Base-by-base conservation (phyloP, 2,888 invertebrate genomes). In the Salpingus planirostris region DNA sequence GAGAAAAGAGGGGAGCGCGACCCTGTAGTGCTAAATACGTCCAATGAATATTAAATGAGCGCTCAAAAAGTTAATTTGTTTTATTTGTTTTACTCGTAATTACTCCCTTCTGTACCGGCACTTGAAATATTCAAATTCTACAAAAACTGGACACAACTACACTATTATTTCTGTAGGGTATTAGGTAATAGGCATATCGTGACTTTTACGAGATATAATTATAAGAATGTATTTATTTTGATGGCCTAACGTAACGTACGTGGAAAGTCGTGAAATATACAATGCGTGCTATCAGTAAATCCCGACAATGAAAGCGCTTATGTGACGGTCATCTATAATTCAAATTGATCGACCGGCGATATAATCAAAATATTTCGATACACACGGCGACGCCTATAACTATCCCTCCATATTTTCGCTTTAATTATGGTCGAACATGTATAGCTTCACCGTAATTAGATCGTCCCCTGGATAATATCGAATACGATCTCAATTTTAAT, bases 1-100 rank as follows among this genome's bases (percentile, higher is more conserved):
- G n/a, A n/a, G n/a, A n/a, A n/a, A 35, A 39, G 26, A 39, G 37
- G 29, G 36, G 40, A 36, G 38, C 38, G 38, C 31, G 27, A 31
- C 41, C 32, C 32, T 24, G 15, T 23, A 40, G 42, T 40, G 44
- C 42, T 44, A 44, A 44, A 40, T 42, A 39, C 40, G 37, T 44
- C 33, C 42, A 44, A 44, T 44, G 44, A 42, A 44, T 44, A 44
- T 42, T 40, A 44, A 44, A 44, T 44, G 44, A 42, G 33, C 35
- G 33, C 35, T 36, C 37, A 41, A 44, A 41, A n/a, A 32, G 31
- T 40, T 44, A 42, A 42, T 42, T 35, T 40, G 40, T 42, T 42
- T 42, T 38, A 42, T 42, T 44, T 42, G 39, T 38, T 38, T 39
- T 30, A 35, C 31, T 36, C 38, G 36, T 42, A 42, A 44, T 44